Conservation (phyloP, 2,888 invertebrate genomes). For the Melanargia galathea region DNA sequence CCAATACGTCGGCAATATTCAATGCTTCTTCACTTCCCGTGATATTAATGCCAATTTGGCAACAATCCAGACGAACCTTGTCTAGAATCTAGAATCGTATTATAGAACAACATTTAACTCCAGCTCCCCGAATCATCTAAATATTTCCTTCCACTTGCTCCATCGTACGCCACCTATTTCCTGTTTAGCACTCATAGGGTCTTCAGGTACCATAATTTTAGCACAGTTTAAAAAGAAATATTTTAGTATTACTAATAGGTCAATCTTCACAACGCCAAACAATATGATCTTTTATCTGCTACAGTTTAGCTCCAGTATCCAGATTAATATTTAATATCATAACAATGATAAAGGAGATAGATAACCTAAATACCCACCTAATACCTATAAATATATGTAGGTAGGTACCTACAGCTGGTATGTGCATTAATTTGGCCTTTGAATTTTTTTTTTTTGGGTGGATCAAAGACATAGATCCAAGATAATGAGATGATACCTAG, state of each 20-base stretch:
- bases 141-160: neutral
- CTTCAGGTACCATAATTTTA: too few species aligned
- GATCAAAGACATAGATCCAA: neutral
- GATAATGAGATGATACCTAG: slow-evolving; percentile 12
- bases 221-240: too few species aligned
- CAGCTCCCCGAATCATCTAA: too few species aligned
- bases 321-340: neutral
- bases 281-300: neutral
- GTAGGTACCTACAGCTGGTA: neutral
- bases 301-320: neutral
- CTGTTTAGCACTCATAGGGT: neutral
- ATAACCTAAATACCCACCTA: too few species aligned
- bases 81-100: slow-evolving; percentile 21
- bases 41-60: slow-evolving; percentile 42
- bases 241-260: too few species aligned
- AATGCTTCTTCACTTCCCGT: slow-evolving; percentile 35
- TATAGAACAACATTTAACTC: slow-evolving; percentile 1
- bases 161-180: neutral
- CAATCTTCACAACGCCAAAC: neutral
- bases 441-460: slow-evolving; percentile 2
- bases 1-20: slow-evolving; percentile 35
- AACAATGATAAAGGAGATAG: neutral
- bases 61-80: slow-evolving; percentile 36
- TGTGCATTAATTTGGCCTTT: neutral
- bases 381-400: too few species aligned